A percentile compares a stretch with the other conserved stretches of the same genome.
Evolutionary conservation across 2,797 vertebrate genomes (phyloP).

Genomic region (Molothrus ater): DNA sequence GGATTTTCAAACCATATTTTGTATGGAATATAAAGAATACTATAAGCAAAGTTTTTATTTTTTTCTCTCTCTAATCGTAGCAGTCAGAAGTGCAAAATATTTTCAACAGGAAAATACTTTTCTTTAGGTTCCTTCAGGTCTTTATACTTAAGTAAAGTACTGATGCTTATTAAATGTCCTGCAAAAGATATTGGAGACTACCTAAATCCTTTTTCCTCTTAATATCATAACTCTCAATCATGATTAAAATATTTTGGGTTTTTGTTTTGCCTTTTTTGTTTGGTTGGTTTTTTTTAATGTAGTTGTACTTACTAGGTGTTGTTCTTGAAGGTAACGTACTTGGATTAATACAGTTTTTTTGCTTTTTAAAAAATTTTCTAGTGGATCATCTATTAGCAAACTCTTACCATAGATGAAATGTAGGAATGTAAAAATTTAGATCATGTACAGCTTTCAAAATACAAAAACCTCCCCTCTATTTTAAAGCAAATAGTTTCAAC

Average conservation of each 20-base stretch:
- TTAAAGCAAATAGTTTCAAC: not conserved
- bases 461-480: not conserved
- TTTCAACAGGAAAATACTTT: not conserved
- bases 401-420: not conserved
- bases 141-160: not conserved
- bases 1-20: not conserved
- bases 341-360: not conserved
- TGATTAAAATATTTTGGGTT: not conserved
- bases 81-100: not conserved
- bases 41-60: not conserved
- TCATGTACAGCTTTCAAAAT: not conserved
- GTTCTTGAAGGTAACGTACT: not conserved
- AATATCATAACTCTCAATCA: not conserved
- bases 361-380: not conserved
- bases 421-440: not conserved
- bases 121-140: not conserved
- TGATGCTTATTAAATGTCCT: not conserved
- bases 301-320: not conserved
- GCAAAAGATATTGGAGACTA: not conserved
- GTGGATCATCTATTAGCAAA: not conserved
- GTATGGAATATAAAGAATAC: not conserved
- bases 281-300: rapidly evolving
- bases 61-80: not conserved
- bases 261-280: not conserved
- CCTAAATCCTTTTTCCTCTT: not conserved